These are phyloP conservation scores for Anolis apletophallus DNA, from an alignment of 2,797 vertebrate genomes.

Conservation along the genomic window DNA sequence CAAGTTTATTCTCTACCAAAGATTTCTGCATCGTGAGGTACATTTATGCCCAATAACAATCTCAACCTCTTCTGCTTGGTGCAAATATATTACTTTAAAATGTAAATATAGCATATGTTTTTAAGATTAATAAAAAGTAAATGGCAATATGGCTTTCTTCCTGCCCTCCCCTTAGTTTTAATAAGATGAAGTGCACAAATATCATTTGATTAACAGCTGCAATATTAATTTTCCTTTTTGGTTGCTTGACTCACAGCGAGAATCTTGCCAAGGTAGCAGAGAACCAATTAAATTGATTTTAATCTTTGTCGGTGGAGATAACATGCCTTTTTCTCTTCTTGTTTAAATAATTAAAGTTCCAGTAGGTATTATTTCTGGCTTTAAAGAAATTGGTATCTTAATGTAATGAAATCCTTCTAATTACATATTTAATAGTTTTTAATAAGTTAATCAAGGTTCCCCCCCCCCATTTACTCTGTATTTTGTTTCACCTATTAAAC, in stretches of 20 bases:
- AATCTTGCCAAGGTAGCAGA: conserved; percentile 83
- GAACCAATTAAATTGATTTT: conserved; percentile 90
- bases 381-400: conserved; percentile 85
- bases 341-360: conserved; percentile 90
- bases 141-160: conserved; percentile 56
- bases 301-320: conserved; percentile 88
- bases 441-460: conserved; percentile 82
- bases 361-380: conserved; percentile 85
- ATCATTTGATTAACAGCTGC: conserved; percentile 85
- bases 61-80: conserved; percentile 47
- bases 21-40: conserved; percentile 57
- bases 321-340: conserved; percentile 84
- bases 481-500: conserved; percentile 79
- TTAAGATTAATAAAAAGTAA: conserved; percentile 48
- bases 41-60: conserved; percentile 60
- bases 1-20: conserved; percentile 58
- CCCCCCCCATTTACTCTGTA: conserved; percentile 82
- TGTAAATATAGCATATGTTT: conserved; percentile 58
- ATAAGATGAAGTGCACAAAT: conserved; percentile 77
- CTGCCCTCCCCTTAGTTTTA: conserved; percentile 59
- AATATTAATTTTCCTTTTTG: conserved; percentile 85
- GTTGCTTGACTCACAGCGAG: conserved; percentile 87
- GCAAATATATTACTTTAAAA: conserved; percentile 46
- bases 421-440: conserved; percentile 85
- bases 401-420: conserved; percentile 86